Evolutionary conservation across 2,888 invertebrate genomes (phyloP).

Genomic region (Hecatera dysodea): DNA sequence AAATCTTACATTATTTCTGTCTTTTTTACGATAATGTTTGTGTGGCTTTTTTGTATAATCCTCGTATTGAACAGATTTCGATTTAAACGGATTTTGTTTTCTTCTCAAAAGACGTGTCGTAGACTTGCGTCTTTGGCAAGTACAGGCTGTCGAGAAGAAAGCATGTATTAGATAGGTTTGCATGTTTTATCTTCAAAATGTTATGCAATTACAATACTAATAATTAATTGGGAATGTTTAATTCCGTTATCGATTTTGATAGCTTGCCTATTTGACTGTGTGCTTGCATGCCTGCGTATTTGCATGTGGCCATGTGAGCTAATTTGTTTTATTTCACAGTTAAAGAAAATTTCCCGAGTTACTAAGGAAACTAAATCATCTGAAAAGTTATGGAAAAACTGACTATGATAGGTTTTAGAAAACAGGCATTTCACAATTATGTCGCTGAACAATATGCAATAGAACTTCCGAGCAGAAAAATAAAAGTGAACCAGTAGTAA

Average conservation of each 20-base stretch:
- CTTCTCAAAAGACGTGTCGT: conserved; percentile 16
- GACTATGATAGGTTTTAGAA: too few relatives aligned
- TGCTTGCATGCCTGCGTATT: background rate
- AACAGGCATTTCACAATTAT: too few relatives aligned
- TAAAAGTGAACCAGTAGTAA: background rate
- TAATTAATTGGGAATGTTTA: background rate
- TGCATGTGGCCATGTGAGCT: background rate
- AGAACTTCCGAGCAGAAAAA: background rate
- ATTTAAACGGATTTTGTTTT: background rate
- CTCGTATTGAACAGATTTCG: conserved; percentile 25
- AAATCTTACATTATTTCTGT: conserved; percentile 44
- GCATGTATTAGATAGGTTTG: background rate
- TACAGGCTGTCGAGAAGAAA: background rate
- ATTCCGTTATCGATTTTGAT: background rate
- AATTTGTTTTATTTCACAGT: background rate
- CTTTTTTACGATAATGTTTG: conserved; percentile 19
- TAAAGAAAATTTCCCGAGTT: too few relatives aligned
- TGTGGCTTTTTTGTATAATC: conserved; percentile 5
- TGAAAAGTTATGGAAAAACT: too few relatives aligned
- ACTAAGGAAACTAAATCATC: too few relatives aligned
- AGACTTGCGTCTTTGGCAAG: conserved; percentile 16
- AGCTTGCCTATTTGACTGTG: background rate
- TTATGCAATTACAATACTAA: background rate
- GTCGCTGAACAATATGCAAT: too few relatives aligned
- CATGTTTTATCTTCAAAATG: background rate